Evolutionary conservation across 2,888 invertebrate genomes (phyloP), one percentile per base, ranked within the genome.

Genomic region (Lycaena phlaeas): DNA sequence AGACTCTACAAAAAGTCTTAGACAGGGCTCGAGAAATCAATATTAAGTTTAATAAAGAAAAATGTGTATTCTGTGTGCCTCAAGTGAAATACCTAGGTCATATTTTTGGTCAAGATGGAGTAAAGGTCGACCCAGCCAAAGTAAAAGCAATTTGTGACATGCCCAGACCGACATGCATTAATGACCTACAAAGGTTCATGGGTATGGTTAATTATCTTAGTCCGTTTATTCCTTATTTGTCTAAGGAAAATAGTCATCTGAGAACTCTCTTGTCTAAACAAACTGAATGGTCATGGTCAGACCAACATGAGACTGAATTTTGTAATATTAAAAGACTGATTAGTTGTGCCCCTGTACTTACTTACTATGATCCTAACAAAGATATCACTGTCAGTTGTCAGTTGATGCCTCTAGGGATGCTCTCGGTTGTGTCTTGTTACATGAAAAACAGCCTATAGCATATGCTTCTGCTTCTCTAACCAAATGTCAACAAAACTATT

Each of bases 281-380:
- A 27, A 41, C 26, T 27, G 31, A 28, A 14, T 65, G 51, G 50
- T 10, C 27, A 3, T 65, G 57, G 61, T 34, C 45, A 37, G 43
- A 44, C 3, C n/a, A 42, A n/a, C 58, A 59, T 45, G 43, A 55
- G 14, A n/a, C 41, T 14, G 45, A 38, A 18, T 49, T 50, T 36
- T 36, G 41, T 18, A 27, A 40, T 6, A 6, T 50, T 12, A 51
- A 53, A 37, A 22, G 27, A 6, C 2, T 41, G 10, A 53, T 53
- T 4, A 44, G 40, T 29, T 7, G 14, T 43, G 45, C 51, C 2
- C 50, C 50, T n/a, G 48, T 51, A 2, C 40, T 51, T 5, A 44
- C 46, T 14, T 43, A 48, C 30, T 52, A 42, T 49, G 48, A 51
- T 39, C 17, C 26, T 9, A 48, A 47, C 15, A 47, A 49, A 47